Conservation (phyloP, 2,888 invertebrate genomes). For the Drosophila mercatorum region DNA sequence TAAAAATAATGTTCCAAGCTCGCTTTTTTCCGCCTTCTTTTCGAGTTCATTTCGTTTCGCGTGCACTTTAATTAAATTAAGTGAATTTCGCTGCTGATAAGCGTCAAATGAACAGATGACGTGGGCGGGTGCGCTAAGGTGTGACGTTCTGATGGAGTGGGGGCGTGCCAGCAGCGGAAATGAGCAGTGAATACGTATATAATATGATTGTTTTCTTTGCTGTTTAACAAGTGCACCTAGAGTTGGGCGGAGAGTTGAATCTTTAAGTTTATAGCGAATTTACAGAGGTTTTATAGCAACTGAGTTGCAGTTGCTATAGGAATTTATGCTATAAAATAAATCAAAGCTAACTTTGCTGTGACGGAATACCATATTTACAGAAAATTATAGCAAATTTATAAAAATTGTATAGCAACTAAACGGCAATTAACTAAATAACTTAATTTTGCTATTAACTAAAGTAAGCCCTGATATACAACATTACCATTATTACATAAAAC, state of each 20-base stretch:
- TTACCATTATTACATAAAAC: not conserved
- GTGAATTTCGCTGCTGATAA: conserved; percentile 71
- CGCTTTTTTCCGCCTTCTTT: conserved; percentile 12
- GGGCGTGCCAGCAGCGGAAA: not conserved
- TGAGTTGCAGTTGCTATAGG: not conserved
- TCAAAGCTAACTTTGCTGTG: too few relatives aligned
- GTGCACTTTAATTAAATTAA: conserved; percentile 74
- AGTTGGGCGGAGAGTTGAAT: not conserved
- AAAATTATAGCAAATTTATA: too few relatives aligned
- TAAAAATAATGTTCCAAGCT: conserved; percentile 57
- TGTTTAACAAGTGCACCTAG: not conserved
- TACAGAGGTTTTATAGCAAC: not conserved
- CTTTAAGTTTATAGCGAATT: not conserved
- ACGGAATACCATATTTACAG: too few relatives aligned
- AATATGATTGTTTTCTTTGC: not conserved
- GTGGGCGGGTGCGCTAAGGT: conserved; percentile 4
- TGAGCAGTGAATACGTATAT: conserved; percentile 8
- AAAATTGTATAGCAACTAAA: too few relatives aligned
- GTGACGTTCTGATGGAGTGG: not conserved
- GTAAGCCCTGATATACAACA: too few relatives aligned
- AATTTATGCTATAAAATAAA: too few relatives aligned
- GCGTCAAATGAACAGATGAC: conserved; percentile 43
- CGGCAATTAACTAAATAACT: too few relatives aligned
- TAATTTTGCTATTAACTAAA: not conserved
- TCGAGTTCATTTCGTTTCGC: conserved; percentile 27